phyloP scores from a whole-genome alignment of 2,888 invertebrate genomes.

The Mellilla xanthometata region DNA sequence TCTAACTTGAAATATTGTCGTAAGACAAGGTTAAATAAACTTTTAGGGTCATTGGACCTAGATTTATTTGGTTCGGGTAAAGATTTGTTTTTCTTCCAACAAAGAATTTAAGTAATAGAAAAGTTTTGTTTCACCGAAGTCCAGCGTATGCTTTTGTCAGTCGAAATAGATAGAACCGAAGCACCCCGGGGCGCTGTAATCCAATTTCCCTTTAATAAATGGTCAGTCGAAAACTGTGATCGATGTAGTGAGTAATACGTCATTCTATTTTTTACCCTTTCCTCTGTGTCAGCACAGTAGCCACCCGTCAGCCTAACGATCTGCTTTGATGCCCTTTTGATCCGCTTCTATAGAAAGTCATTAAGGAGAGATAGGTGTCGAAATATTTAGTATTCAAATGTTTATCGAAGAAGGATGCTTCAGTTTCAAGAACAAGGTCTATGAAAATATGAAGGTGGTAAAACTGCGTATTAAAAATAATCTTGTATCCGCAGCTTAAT shows the following conservation, averaged over 20 bases:
- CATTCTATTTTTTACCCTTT: conserved; percentile 18
- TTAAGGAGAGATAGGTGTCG: conserved; percentile 40
- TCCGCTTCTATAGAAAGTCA: conserved; percentile 36
- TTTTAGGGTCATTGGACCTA: too few species aligned
- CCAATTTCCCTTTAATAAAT: conserved; percentile 54
- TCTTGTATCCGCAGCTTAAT: too few species aligned
- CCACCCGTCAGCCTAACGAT: conserved; percentile 31
- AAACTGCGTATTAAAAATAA: too few species aligned
- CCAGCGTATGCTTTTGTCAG: conserved; percentile 59
- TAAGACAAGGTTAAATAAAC: conserved; percentile 20
- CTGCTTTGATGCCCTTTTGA: conserved; percentile 33
- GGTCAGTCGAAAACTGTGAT: conserved; percentile 43
- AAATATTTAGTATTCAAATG: conserved; percentile 36
- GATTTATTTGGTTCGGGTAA: too few species aligned
- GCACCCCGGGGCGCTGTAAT: conserved; percentile 64
- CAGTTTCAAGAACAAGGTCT: conserved; percentile 5
- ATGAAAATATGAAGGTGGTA: conserved; percentile 21
- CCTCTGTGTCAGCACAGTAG: conserved; percentile 32
- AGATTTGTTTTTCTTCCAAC: conserved; percentile 14
- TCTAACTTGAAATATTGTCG: conserved; percentile 10
- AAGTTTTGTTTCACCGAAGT: conserved; percentile 48
- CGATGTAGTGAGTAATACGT: conserved; percentile 36
- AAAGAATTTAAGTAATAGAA: conserved; percentile 43
- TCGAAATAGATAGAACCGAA: conserved; percentile 31
- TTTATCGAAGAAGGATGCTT: conserved; percentile 24